Percentiles rank a stretch among this genome's conserved stretches.
Evolutionary conservation across 2,888 invertebrate genomes (phyloP).

Genomic region (Eueremaeus valkanovi): DNA sequence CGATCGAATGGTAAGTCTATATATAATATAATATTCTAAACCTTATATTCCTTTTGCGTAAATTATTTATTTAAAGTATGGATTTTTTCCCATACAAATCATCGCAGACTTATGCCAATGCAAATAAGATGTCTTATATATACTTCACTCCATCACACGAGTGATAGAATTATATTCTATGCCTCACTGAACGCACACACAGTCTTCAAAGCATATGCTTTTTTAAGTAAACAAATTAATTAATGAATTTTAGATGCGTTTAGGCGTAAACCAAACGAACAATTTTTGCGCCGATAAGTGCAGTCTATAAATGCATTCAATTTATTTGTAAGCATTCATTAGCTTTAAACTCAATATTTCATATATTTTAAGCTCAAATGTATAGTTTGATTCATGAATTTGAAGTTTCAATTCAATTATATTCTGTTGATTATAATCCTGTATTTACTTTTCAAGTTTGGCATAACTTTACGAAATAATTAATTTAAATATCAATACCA

Average conservation of each 20-base stretch:
- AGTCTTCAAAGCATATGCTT: not conserved
- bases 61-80: not conserved
- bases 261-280: too few species aligned
- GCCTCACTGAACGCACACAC: not conserved
- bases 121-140: not conserved
- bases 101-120: not conserved
- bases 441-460: too few species aligned
- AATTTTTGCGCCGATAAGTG: too few species aligned
- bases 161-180: not conserved
- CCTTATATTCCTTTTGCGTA: not conserved
- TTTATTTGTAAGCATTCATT: too few species aligned
- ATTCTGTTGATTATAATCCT: too few species aligned
- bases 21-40: not conserved
- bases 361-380: too few species aligned
- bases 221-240: not conserved
- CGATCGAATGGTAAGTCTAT: conserved; percentile 6
- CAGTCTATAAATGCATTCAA: too few species aligned
- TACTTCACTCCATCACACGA: not conserved
- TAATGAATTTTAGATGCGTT: not conserved
- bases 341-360: too few species aligned
- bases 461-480: too few species aligned
- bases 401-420: too few species aligned
- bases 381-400: too few species aligned
- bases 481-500: too few species aligned
- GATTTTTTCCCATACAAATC: not conserved